Evolutionary conservation across 2,113 vertebrate species (phyloP).

Genomic region (Pholis gunnellus): DNA sequence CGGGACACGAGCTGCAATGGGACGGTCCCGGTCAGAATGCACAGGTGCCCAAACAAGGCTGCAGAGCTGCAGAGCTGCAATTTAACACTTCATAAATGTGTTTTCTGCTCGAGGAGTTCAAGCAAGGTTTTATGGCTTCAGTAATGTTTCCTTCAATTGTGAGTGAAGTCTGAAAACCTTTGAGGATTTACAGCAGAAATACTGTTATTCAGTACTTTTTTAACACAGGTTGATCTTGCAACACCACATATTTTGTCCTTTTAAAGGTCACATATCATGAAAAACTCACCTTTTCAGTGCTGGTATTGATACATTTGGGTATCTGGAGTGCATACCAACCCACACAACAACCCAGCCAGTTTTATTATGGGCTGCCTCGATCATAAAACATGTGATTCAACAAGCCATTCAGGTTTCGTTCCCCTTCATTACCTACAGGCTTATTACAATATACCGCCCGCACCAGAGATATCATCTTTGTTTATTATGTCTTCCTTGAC

Average conservation of each 20-base stretch:
- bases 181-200: too few species aligned
- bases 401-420: too few species aligned
- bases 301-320: background rate
- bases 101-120: constrained; percentile 3
- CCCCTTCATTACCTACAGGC: too few species aligned
- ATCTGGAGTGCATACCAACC: background rate
- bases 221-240: background rate
- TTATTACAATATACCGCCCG: too few species aligned
- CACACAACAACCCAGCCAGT: background rate
- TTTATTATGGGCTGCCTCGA: too few species aligned
- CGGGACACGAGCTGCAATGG: constrained; percentile 53
- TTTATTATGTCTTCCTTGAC: background rate
- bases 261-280: background rate
- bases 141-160: background rate
- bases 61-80: background rate
- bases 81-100: constrained; percentile 9
- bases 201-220: too few species aligned
- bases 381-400: too few species aligned
- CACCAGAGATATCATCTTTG: background rate
- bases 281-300: background rate
- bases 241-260: background rate
- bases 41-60: constrained; percentile 72
- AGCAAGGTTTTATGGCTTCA: constrained; percentile 1
- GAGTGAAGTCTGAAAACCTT: background rate
- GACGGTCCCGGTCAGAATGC: constrained; percentile 56